Base-by-base conservation (phyloP, 2,797 vertebrate species). In the Ateles fusciceps region DNA sequence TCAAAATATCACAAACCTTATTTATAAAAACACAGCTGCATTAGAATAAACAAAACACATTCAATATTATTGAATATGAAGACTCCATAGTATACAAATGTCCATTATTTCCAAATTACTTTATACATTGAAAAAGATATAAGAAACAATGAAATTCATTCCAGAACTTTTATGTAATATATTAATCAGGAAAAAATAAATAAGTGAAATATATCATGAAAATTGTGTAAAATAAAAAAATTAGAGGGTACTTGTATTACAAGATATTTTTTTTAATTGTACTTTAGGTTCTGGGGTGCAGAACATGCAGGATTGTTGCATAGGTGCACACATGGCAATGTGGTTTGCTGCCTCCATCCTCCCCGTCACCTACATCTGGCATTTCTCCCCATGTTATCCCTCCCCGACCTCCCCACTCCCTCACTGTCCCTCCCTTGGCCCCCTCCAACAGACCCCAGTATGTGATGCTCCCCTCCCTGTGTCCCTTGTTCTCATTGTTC, bases 171-270 rank as follows among this genome's bases (percentile, higher is more conserved):
- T 93, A 64, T 42, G 80, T 94, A 91, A 87, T 85, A 64, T 42
- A 30, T 48, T 93, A 26, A 93, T 85, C 14, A 86, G 30, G 15
- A 96, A 52, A 64, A 36, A 55, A 72, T 50, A 85, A 79, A 84
- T 46, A 33, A 46, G n/a, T 78, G 10, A 64, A n/a, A 94, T n/a
- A 17, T n/a, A 90, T 86, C 30, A 85, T 76, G 61, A 61, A 96
- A 96, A 91, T 7, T 93, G 2, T 71, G 1, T 87, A 52, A 93
- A 91, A 85, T 26, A 39, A 88, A 93, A 93, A 93, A 68, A 39
- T 61, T 81, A 59, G 48, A 88, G 21, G 7, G 1, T 22, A 84
- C 5, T 52, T 91, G 9, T 57, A 39, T 83, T 86, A 71, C n/a
- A 92, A 95, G 93, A 83, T 87, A 33, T 78, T 91, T 97, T 90